A percentile compares a stretch with the other conserved stretches of the same genome.
These are phyloP conservation scores for Epizoanthus rinbou DNA, from an alignment of 92 coral and sea anemone genomes.

Conservation along the genomic window DNA sequence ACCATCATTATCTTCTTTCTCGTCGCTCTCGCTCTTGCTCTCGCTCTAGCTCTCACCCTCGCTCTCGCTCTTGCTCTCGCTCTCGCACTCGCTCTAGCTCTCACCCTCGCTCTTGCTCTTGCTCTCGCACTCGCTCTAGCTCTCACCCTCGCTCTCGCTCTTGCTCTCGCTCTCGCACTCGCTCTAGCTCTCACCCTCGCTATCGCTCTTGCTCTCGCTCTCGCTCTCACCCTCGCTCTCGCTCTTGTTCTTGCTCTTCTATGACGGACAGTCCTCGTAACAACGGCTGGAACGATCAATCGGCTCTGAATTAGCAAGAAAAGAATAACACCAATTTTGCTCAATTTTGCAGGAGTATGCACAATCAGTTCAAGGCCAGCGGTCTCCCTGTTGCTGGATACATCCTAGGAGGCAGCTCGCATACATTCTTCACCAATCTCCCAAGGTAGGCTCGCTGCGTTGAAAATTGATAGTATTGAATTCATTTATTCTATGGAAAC, in stretches of 20 bases:
- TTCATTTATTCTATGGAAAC: too few relatives aligned
- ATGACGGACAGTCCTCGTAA: slow-evolving; percentile 33
- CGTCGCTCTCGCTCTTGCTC: background rate
- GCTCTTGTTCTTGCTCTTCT: slow-evolving; percentile 40
- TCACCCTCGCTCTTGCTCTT: too few relatives aligned
- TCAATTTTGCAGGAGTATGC: slow-evolving; percentile 7
- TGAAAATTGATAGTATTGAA: background rate
- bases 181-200: slow-evolving; percentile 29
- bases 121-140: background rate
- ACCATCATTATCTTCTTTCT: slow-evolving; percentile 54
- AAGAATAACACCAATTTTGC: background rate
- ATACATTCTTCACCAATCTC: background rate
- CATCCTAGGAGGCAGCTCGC: background rate
- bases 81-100: too few relatives aligned
- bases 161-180: slow-evolving; percentile 45
- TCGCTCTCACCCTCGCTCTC: background rate
- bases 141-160: slow-evolving; percentile 25
- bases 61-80: too few relatives aligned
- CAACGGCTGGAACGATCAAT: too few relatives aligned
- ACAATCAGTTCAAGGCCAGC: slow-evolving; percentile 6
- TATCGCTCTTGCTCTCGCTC: slow-evolving; percentile 38
- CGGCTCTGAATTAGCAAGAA: too few relatives aligned
- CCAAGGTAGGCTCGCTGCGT: slow-evolving; percentile 7
- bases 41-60: too few relatives aligned
- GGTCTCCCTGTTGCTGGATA: slow-evolving; percentile 34